Conservation (phyloP, 2,113 vertebrate genomes). For the Ptyas mucosa region DNA sequence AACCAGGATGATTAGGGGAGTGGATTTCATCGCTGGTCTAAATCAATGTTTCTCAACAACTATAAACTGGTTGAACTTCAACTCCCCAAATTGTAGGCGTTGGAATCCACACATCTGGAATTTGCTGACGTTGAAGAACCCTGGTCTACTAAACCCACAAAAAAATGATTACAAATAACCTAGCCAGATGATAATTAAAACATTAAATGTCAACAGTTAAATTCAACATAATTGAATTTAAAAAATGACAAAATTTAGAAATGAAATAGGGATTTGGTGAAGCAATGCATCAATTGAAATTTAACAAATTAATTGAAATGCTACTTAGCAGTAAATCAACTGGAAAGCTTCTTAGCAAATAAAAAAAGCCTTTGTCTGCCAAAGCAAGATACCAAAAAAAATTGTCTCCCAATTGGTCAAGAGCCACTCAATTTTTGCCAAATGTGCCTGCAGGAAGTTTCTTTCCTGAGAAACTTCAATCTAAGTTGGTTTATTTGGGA, state of each 20-base stretch:
- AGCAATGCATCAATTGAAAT: background rate
- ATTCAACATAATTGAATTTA: background rate
- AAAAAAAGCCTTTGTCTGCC: background rate
- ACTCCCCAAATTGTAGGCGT: background rate
- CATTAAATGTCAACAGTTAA: background rate
- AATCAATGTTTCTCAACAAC: background rate
- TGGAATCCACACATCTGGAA: background rate
- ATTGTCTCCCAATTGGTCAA: background rate
- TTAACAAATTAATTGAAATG: background rate
- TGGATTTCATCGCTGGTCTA: background rate
- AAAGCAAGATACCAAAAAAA: background rate
- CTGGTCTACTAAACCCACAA: background rate
- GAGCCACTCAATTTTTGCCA: background rate
- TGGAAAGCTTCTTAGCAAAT: background rate
- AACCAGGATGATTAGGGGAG: too few species aligned
- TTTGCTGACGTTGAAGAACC: background rate
- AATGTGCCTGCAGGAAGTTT: background rate
- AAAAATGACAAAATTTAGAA: background rate
- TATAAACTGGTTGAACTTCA: background rate
- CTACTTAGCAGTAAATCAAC: background rate
- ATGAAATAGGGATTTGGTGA: background rate
- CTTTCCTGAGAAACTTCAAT: background rate
- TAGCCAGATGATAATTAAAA: background rate
- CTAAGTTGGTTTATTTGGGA: background rate
- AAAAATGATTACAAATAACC: background rate